Conservation (phyloP, 1,140 invertebrate genomes). For the Scaptomyza pallida region DNA sequence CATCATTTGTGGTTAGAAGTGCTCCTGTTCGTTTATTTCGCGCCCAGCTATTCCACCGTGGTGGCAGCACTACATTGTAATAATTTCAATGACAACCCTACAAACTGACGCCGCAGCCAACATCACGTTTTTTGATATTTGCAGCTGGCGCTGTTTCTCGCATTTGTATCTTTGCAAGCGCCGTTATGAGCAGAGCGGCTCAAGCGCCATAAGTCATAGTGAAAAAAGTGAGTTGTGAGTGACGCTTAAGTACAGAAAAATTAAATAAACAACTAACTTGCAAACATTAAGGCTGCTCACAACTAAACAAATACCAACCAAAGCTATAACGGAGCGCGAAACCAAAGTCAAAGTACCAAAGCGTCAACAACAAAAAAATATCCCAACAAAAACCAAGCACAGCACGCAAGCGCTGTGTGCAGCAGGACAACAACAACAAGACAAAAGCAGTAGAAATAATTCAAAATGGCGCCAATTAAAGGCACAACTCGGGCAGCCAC, state of each 20-base stretch:
- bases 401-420: constrained; percentile 38
- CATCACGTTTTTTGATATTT: constrained; percentile 36
- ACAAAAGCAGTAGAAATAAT: constrained; percentile 30
- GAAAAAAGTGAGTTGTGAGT: constrained; percentile 47
- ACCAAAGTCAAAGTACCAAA: constrained; percentile 55
- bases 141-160: constrained; percentile 58
- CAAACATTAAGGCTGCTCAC: constrained; percentile 6
- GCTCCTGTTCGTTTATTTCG: not conserved
- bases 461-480: constrained; percentile 83
- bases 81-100: constrained; percentile 32
- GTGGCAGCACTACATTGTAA: constrained; percentile 23
- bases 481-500: constrained; percentile 56
- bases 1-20: not conserved
- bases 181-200: constrained; percentile 62
- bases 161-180: constrained; percentile 65
- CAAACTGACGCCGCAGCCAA: constrained; percentile 46
- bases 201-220: constrained; percentile 51
- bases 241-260: constrained; percentile 26
- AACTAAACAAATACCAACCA: not conserved
- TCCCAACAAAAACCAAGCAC: constrained; percentile 3
- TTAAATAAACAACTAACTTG: constrained; percentile 22
- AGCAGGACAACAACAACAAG: constrained; percentile 48
- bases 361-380: constrained; percentile 25
- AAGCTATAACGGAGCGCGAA: constrained; percentile 21
- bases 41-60: not conserved